Evolutionary conservation across 2,797 vertebrate species (phyloP).

Genomic region (Erpetoichthys calabaricus): DNA sequence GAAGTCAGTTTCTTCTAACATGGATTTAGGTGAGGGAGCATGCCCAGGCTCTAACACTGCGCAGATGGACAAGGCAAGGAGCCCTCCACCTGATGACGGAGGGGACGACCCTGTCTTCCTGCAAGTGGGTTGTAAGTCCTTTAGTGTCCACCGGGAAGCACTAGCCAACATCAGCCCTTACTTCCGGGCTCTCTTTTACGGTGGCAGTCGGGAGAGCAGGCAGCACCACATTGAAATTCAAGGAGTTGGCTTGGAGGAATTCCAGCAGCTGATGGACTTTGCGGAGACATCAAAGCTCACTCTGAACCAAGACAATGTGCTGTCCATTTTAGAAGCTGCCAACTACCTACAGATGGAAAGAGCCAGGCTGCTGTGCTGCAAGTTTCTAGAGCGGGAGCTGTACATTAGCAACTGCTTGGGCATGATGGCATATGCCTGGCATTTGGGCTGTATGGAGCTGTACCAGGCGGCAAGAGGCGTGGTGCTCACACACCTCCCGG

Average conservation of each 20-base stretch:
- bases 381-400: slow-evolving; percentile 70
- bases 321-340: slow-evolving; percentile 59
- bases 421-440: slow-evolving; percentile 65
- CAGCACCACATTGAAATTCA: slow-evolving; percentile 50
- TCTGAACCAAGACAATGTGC: slow-evolving; percentile 52
- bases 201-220: slow-evolving; percentile 53
- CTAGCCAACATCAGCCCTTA: slow-evolving; percentile 65
- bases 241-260: slow-evolving; percentile 44
- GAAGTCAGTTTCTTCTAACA: no score
- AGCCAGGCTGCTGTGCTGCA: slow-evolving; percentile 60
- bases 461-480: slow-evolving; percentile 49
- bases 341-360: slow-evolving; percentile 66
- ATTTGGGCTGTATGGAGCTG: slow-evolving; percentile 54
- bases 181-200: slow-evolving; percentile 75
- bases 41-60: not conserved
- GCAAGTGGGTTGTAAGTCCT: slow-evolving; percentile 50
- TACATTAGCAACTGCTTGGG: slow-evolving; percentile 71
- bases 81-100: not conserved
- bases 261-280: slow-evolving; percentile 55
- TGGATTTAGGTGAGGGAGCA: not conserved
- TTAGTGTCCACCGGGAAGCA: slow-evolving; percentile 54
- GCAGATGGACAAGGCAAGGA: slow-evolving; percentile 19
- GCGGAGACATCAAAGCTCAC: slow-evolving; percentile 35
- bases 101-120: slow-evolving; percentile 29
- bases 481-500: slow-evolving; percentile 63